phyloP scores from a whole-genome alignment of 1,140 invertebrate species.

The Drosophila lowei region DNA sequence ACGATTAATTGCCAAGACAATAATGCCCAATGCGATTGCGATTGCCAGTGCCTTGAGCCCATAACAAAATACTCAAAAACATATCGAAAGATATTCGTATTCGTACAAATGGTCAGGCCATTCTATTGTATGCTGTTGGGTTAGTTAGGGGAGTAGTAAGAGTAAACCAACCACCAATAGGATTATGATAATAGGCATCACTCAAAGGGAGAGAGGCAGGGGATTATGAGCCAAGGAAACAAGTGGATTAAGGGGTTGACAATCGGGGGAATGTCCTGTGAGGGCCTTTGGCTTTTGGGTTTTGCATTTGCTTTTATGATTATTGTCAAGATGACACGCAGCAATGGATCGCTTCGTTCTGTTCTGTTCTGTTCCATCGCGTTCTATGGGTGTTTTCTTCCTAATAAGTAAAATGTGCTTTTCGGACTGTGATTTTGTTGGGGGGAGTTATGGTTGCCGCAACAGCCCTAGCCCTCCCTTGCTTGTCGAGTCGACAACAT shows the following conservation, averaged over 20 bases:
- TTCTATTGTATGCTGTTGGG: neutral
- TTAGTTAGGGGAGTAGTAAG: slow-evolving; percentile 3
- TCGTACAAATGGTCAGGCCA: slow-evolving; percentile 42
- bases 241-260: slow-evolving; percentile 78
- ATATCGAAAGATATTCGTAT: slow-evolving; percentile 57
- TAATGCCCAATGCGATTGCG: slow-evolving; percentile 52
- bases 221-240: slow-evolving; percentile 57
- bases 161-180: slow-evolving; percentile 14
- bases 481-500: slow-evolving; percentile 48
- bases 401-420: slow-evolving; percentile 81
- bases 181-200: slow-evolving; percentile 54
- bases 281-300: slow-evolving; percentile 56
- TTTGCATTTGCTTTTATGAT: slow-evolving; percentile 80
- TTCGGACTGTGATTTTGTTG: slow-evolving; percentile 27
- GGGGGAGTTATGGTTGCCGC: too few species aligned
- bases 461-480: neutral
- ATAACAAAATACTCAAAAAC: slow-evolving; percentile 70
- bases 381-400: slow-evolving; percentile 4
- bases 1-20: slow-evolving; percentile 37
- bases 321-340: slow-evolving; percentile 55
- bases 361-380: slow-evolving; percentile 15
- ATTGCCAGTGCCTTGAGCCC: slow-evolving; percentile 35
- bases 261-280: slow-evolving; percentile 24
- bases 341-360: slow-evolving; percentile 30
- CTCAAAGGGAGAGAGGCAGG: slow-evolving; percentile 15